A percentile compares a stretch with the other conserved stretches of the same genome.
Evolutionary conservation across 1,140 invertebrate genomes (phyloP).

Genomic region (Heliconius melpomene): DNA sequence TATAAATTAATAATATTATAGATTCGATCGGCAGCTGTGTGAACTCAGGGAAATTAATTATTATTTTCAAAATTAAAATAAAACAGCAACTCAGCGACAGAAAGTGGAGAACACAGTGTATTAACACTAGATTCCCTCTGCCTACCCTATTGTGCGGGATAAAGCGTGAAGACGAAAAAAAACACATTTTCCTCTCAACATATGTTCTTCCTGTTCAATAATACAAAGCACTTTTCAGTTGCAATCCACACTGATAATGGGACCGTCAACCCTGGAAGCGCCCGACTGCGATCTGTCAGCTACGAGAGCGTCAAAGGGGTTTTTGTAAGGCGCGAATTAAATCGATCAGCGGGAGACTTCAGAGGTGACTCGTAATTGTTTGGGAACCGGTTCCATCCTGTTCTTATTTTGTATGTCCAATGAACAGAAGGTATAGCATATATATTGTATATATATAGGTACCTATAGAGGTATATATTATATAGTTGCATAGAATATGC

Average conservation of each 20-base stretch:
- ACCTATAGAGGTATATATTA: neutral
- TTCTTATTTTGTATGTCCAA: slow-evolving; percentile 15
- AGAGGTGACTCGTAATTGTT: slow-evolving; percentile 59
- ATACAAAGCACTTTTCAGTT: slow-evolving; percentile 32
- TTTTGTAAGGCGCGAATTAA: slow-evolving; percentile 74
- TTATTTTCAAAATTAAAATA: too few species aligned
- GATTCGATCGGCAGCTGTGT: too few species aligned
- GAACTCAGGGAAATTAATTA: too few species aligned
- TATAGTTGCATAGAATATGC: too few species aligned
- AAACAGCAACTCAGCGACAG: too few species aligned
- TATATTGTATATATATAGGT: neutral
- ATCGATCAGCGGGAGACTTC: slow-evolving; percentile 71
- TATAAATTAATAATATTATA: too few species aligned
- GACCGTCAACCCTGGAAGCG: slow-evolving; percentile 60
- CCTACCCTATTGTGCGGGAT: too few species aligned
- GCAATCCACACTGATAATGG: slow-evolving; percentile 61
- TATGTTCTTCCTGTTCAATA: neutral
- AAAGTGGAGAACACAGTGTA: too few species aligned
- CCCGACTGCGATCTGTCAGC: slow-evolving; percentile 72
- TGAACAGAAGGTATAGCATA: neutral
- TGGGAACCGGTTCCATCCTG: slow-evolving; percentile 57
- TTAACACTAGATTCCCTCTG: too few species aligned
- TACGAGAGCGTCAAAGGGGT: slow-evolving; percentile 72
- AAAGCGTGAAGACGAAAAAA: too few species aligned
- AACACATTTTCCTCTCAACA: slow-evolving; percentile 6